Conservation (phyloP, 2,113 vertebrate genomes). For the Heterotilapia buettikoferi region DNA sequence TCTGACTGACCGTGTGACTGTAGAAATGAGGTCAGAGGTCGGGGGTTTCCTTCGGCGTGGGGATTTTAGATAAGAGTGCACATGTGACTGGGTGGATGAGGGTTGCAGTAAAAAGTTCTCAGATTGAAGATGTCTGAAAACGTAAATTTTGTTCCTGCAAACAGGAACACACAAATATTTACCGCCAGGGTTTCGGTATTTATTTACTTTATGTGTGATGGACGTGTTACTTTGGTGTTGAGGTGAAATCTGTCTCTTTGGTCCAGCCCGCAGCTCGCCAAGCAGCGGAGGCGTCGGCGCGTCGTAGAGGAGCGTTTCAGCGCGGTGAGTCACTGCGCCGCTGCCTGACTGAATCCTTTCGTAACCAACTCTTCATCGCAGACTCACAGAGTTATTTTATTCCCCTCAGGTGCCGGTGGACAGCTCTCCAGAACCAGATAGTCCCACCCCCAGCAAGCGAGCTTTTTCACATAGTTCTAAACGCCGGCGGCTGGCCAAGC, state of each 20-base stretch:
- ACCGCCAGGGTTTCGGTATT: neutral
- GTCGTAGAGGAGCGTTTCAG: neutral
- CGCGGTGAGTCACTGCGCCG: conserved; percentile 5
- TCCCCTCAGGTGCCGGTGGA: neutral
- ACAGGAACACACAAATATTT: neutral
- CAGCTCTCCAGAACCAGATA: neutral
- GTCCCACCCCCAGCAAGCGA: accelerated
- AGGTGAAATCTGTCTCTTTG: neutral
- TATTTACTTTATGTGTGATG: neutral
- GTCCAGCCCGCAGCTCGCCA: conserved; percentile 28
- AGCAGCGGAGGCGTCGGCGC: neutral
- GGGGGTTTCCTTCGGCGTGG: neutral
- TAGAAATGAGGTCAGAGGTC: neutral
- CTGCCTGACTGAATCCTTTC: accelerated
- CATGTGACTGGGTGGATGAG: neutral
- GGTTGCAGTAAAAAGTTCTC: neutral
- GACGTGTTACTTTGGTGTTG: neutral
- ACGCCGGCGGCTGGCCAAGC: conserved; percentile 10
- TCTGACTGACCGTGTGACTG: neutral
- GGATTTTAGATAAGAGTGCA: neutral
- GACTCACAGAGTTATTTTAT: neutral
- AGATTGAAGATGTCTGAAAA: neutral
- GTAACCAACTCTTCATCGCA: accelerated
- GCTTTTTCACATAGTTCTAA: conserved; percentile 29
- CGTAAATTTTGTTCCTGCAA: neutral